Evolutionary conservation across 2,113 vertebrate genomes (phyloP).

Genomic region (Carassius auratus): DNA sequence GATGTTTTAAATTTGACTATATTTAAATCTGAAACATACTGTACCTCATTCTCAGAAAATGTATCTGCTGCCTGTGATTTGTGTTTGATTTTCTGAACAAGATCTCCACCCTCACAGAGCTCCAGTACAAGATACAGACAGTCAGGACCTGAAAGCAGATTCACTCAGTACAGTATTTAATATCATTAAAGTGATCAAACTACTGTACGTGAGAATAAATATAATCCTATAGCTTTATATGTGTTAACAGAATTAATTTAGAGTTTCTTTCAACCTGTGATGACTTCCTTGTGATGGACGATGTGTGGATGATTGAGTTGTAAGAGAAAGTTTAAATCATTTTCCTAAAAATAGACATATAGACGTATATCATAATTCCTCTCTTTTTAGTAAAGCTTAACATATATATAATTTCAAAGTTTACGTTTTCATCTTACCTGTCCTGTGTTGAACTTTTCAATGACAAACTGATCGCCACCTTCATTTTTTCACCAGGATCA

Average conservation of each 20-base stretch:
- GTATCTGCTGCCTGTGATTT: background rate
- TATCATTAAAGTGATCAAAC: background rate
- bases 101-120: background rate
- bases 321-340: background rate
- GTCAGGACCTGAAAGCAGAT: background rate
- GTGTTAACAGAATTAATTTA: background rate
- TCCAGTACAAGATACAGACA: background rate
- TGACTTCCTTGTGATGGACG: background rate
- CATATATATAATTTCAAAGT: no score
- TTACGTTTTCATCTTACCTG: no score
- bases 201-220: background rate
- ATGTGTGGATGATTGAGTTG: slow-evolving; percentile 2
- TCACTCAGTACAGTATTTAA: background rate
- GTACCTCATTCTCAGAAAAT: slow-evolving; percentile 22
- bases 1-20: background rate
- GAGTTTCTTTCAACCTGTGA: background rate
- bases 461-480: background rate
- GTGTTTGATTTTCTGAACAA: background rate
- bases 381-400: no score
- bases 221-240: background rate
- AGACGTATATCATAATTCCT: background rate
- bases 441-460: background rate
- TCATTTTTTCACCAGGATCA: background rate
- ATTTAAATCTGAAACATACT: background rate
- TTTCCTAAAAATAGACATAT: background rate